phyloP scores from a whole-genome alignment of 2,113 vertebrate species.

The Periophthalmodon schlosseri region DNA sequence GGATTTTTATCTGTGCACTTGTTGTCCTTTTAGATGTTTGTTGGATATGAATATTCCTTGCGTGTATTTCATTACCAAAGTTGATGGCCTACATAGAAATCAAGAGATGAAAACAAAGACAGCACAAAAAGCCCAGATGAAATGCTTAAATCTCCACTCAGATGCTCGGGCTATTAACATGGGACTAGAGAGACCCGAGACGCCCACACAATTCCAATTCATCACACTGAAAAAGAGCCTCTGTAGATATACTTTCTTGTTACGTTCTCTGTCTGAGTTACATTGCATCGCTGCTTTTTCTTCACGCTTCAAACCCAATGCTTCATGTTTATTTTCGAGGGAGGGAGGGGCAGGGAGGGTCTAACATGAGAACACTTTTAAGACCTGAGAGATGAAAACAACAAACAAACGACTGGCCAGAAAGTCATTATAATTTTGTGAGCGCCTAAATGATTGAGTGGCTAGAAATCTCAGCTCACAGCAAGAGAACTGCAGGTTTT shows the following conservation, averaged over 20 bases:
- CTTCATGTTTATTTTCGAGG: conserved; percentile 75
- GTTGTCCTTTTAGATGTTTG: conserved; percentile 33
- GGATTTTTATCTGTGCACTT: conserved; percentile 51
- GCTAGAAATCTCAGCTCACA: not conserved
- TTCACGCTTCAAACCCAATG: conserved; percentile 69
- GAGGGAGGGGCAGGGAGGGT: conserved; percentile 21
- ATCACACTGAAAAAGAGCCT: conserved; percentile 43
- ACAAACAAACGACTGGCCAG: conserved; percentile 66
- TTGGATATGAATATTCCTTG: conserved; percentile 38
- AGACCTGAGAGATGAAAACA: conserved; percentile 57
- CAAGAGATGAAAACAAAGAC: conserved; percentile 43
- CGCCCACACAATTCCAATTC: conserved; percentile 71
- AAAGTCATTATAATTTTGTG: conserved; percentile 30
- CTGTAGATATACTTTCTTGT: conserved; percentile 31
- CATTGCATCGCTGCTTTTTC: conserved; percentile 59
- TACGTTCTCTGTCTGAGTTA: conserved; percentile 41
- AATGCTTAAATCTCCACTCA: conserved; percentile 43
- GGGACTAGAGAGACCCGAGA: conserved; percentile 57
- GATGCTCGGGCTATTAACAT: conserved; percentile 48
- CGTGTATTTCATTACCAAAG: conserved; percentile 48
- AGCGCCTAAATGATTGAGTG: not conserved
- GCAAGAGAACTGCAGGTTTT: not conserved
- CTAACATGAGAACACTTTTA: conserved; percentile 71
- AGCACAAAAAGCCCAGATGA: conserved; percentile 44
- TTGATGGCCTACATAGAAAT: conserved; percentile 51